phyloP scores from a whole-genome alignment of 1,140 invertebrate species.

The Drosophila takahashii region DNA sequence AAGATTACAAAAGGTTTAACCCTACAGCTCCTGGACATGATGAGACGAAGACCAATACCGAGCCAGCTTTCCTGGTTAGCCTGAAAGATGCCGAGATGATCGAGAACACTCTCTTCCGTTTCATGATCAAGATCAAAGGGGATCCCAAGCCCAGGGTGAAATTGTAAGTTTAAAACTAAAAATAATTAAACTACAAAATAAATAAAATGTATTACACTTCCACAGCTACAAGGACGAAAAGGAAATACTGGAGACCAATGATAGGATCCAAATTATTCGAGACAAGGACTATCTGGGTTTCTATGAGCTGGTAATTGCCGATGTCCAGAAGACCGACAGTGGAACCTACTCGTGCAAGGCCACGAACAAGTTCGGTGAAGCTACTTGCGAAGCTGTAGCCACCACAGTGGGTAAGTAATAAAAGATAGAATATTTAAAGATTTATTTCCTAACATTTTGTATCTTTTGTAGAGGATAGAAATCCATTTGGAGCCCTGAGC shows the following conservation, averaged over 20 bases:
- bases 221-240: conserved; percentile 93
- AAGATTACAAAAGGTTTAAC: background rate
- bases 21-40: conserved; percentile 86
- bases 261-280: conserved; percentile 90
- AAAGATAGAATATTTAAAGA: background rate
- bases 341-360: conserved; percentile 96
- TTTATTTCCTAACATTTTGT: background rate
- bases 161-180: conserved; percentile 90
- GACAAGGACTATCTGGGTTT: conserved; percentile 93
- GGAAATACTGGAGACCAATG: conserved; percentile 88
- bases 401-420: conserved; percentile 89
- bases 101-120: conserved; percentile 93
- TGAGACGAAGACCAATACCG: conserved; percentile 89
- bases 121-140: conserved; percentile 95
- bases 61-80: conserved; percentile 92
- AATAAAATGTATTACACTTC: conserved; percentile 24
- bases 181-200: background rate
- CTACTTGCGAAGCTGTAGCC: conserved; percentile 90
- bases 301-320: conserved; percentile 95
- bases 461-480: conserved; percentile 89
- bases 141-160: conserved; percentile 93
- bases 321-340: conserved; percentile 92
- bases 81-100: conserved; percentile 94
- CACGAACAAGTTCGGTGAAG: conserved; percentile 93
- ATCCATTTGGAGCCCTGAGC: conserved; percentile 90